Evolutionary conservation across 2,888 invertebrate genomes (phyloP), one percentile per base, ranked within the genome.

Genomic region (Brachylomia viminalis): DNA sequence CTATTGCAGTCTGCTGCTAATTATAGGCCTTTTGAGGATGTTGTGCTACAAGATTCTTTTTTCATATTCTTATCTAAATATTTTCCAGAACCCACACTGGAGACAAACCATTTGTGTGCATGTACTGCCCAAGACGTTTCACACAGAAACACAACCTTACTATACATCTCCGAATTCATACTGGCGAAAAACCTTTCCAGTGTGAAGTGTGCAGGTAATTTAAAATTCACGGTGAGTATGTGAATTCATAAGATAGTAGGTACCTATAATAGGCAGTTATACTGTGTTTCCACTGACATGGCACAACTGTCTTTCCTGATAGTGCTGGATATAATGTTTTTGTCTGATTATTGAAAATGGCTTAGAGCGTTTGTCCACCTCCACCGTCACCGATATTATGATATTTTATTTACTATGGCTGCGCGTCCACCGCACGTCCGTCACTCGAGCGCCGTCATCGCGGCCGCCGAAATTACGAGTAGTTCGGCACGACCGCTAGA

Each of bases 101-200:
- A 0, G 97, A 97, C 77, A 97, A 97, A 65, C 97, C 97, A 0
- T 97, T 95, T 89, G 92, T 91, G 0, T 97, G 97, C 83, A 95
- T 94, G 86, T 97, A 97, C 83, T 97, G 97, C 79, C 94, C 97
- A 0, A 95, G 97, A 23, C 92, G 97, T 11, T 97, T 97, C 85
- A 97, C 97, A 2, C 97, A 97, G 86, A 97, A 97, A 89, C 97
- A 97, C 86, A 97, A 97, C 88, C 92, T 97, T 0, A 97, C 97
- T 7, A 97, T 97, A 80, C 97, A 97, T 85, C 92, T 97, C 33
- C 93, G 97, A 6, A 95, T 97, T 1, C 97, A 97, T 80, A 97
- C 97, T 0, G 97, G 97, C 0, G 97, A 97, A 70, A 97, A 97
- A 77, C 97, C 97, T 0, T 97, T 97, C 85, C 97, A 97, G 79